Conservation (phyloP, 2,888 invertebrate species). For the Acanthopleura granulata region DNA sequence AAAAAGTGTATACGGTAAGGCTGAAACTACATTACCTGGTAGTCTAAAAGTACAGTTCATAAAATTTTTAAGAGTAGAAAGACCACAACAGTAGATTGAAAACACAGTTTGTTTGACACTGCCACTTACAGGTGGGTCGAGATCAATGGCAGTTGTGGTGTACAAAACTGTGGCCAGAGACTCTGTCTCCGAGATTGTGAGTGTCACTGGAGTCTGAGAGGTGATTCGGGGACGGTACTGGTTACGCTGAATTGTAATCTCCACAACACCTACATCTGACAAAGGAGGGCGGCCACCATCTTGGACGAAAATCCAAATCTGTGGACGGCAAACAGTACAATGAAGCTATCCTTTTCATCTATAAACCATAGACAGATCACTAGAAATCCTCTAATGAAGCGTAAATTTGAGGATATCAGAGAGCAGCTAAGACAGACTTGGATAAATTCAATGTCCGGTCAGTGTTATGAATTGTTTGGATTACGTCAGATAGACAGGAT, state of each 20-base stretch:
- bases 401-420: too few relatives aligned
- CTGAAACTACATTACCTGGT: too few relatives aligned
- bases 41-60: too few relatives aligned
- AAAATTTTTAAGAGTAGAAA: too few relatives aligned
- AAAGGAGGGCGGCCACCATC: constrained; percentile 14
- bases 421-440: too few relatives aligned
- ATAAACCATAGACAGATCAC: neutral
- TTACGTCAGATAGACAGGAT: too few relatives aligned
- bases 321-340: neutral
- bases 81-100: too few relatives aligned
- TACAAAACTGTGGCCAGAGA: neutral
- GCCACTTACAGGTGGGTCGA: constrained; percentile 14
- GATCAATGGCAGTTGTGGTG: constrained; percentile 6
- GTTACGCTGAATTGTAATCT: constrained; percentile 16
- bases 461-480: too few relatives aligned
- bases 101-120: too few relatives aligned
- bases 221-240: neutral
- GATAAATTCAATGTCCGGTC: too few relatives aligned
- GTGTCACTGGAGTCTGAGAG: neutral
- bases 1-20: too few relatives aligned
- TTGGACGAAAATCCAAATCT: constrained; percentile 11
- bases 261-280: constrained; percentile 10
- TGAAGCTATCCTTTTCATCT: neutral
- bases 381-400: neutral
- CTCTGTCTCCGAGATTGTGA: constrained; percentile 7